phyloP scores from a whole-genome alignment of 2,888 invertebrate genomes.

The Melieria crassipennis region DNA sequence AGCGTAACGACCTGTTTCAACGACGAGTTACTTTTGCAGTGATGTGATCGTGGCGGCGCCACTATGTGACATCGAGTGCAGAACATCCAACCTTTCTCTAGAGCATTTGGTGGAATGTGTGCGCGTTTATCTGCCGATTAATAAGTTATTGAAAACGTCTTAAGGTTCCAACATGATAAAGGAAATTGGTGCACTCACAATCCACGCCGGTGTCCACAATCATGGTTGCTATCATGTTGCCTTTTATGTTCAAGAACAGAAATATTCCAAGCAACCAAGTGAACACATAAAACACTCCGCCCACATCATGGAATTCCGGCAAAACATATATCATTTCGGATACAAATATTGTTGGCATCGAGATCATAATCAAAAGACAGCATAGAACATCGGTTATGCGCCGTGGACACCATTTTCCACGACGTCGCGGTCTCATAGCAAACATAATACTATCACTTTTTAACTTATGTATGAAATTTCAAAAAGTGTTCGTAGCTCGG shows the following conservation, averaged over 20 bases:
- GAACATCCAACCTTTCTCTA: conserved; percentile 72
- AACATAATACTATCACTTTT: too few species aligned
- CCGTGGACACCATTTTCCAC: conserved; percentile 50
- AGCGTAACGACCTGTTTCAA: conserved; percentile 63
- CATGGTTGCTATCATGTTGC: conserved; percentile 80
- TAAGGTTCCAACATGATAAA: background rate
- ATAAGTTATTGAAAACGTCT: background rate
- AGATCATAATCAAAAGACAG: conserved; percentile 48
- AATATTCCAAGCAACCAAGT: conserved; percentile 75
- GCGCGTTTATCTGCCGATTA: too few species aligned
- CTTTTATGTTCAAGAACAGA: conserved; percentile 78
- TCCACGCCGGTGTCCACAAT: conserved; percentile 80
- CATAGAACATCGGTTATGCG: conserved; percentile 52
- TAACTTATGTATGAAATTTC: too few species aligned
- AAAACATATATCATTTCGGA: conserved; percentile 74
- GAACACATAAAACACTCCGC: conserved; percentile 68
- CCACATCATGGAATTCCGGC: conserved; percentile 72
- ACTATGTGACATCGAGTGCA: conserved; percentile 80
- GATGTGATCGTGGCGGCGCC: conserved; percentile 87
- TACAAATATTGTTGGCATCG: conserved; percentile 53
- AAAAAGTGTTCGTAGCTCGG: too few species aligned
- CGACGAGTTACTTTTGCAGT: conserved; percentile 69
- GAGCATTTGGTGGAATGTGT: conserved; percentile 33
- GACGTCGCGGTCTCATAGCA: background rate
- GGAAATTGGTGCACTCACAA: conserved; percentile 59